Evolutionary conservation across 1,140 invertebrate species (phyloP), one percentile per base, ranked within the genome.

Genomic region (Drosophila virilis): DNA sequence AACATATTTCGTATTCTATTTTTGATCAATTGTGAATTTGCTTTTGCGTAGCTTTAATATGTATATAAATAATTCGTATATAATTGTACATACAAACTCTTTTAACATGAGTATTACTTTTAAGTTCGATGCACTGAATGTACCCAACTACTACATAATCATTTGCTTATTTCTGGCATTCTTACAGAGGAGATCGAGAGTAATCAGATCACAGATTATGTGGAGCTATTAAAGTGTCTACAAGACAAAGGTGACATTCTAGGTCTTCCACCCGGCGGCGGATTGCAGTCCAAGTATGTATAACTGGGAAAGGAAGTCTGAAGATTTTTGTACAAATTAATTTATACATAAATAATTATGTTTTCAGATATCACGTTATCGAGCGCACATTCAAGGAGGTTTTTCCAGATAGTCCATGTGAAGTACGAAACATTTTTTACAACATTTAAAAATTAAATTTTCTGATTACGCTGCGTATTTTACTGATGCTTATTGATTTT

Each of bases 181-280:
- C 48, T 92, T 92, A 42, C 89, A 92, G 91, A 92, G 59, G 83
- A 89, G 54, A 86, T 90, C 42, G 70, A 80, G 62, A 77, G 69
- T 46, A 89, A 84, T 77, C 62, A 89, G 28, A 48, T 89, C 38
- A 83, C 61, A 40, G 77, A 89, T 58, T 92, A 85, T 58, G 64
- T 74, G 68, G 91, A 92, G 55, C 78, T 92, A 68, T 73, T 92
- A 52, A 80, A 82, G 77, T 73, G 78, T 79, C 79, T 92, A 15
- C 71, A 91, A 59, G 66, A 66, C 51, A 82, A 73, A 80, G 81
- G 83, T 58, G 86, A 92, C 75, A 92, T 92, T 70, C 83, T 89
- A 72, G 91, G 89, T 82, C 86, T 92, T 89, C 91, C 91, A 61
- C 91, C 91, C 32, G 91, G 91, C 73, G 91, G 91, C 66, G 91